Conservation (phyloP, 1,140 invertebrate genomes). For the Bombus breviceps region DNA sequence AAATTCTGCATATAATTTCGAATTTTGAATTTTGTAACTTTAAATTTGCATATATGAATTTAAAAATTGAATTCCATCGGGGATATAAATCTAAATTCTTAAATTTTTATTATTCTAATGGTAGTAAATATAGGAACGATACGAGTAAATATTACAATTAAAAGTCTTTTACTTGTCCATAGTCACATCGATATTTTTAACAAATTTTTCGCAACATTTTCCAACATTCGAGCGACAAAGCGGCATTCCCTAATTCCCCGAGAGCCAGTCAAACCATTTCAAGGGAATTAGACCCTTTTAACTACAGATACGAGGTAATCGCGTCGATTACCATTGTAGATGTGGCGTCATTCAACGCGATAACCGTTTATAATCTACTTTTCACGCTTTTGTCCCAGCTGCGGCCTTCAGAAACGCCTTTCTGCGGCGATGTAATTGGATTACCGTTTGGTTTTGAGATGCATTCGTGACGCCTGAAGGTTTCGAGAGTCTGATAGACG, state of each 20-base stretch:
- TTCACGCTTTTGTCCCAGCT: slow-evolving; percentile 57
- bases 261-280: slow-evolving; percentile 13
- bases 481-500: slow-evolving; percentile 12
- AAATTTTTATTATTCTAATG: too few relatives aligned
- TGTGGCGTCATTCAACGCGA: slow-evolving; percentile 41
- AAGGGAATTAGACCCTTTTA: slow-evolving; percentile 15
- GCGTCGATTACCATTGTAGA: slow-evolving; percentile 41
- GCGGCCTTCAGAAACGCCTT: slow-evolving; percentile 57
- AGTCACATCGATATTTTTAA: background rate
- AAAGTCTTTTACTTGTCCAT: background rate
- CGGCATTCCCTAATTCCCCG: background rate
- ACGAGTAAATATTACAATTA: background rate
- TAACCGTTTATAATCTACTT: slow-evolving; percentile 67
- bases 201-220: background rate
- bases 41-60: too few relatives aligned
- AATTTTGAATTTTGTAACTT: background rate
- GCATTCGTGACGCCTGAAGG: slow-evolving; percentile 50
- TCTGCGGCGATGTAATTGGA: slow-evolving; percentile 54
- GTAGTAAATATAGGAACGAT: background rate
- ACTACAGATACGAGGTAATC: slow-evolving; percentile 16
- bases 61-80: too few relatives aligned
- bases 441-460: slow-evolving; percentile 50
- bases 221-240: background rate
- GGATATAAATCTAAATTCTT: too few relatives aligned
- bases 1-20: background rate